phyloP scores from a whole-genome alignment of 1,140 invertebrate species.

The Tachypleus tridentatus region DNA sequence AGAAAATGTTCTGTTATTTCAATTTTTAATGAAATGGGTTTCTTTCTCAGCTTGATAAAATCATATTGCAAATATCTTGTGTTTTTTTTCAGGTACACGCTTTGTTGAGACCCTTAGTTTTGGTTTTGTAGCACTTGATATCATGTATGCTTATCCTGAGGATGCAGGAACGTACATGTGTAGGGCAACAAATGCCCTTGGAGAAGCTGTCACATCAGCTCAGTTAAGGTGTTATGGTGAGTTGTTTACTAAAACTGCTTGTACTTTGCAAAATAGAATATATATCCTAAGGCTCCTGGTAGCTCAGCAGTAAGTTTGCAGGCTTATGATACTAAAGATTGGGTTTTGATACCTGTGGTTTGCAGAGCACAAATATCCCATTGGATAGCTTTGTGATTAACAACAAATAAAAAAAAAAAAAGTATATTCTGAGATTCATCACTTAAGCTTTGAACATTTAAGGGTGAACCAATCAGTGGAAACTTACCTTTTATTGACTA shows the following conservation, averaged over 20 bases:
- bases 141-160: conserved; percentile 79
- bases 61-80: no score
- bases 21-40: no score
- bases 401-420: no score
- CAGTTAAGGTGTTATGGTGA: conserved; percentile 46
- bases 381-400: no score
- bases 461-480: no score
- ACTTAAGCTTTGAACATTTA: no score
- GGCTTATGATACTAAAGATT: background rate
- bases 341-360: background rate
- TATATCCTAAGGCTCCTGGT: background rate
- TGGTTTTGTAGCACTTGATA: conserved; percentile 84
- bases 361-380: no score
- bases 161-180: conserved; percentile 85
- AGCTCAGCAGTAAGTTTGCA: background rate
- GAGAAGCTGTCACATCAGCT: conserved; percentile 71
- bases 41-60: no score
- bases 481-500: no score
- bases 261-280: background rate
- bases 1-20: no score
- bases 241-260: background rate
- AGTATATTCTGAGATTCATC: no score
- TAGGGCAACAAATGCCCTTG: conserved; percentile 74
- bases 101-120: conserved; percentile 91
- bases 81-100: conserved; percentile 50